phyloP scores from a whole-genome alignment of 2,888 invertebrate genomes.

The Nomada goodeniana region DNA sequence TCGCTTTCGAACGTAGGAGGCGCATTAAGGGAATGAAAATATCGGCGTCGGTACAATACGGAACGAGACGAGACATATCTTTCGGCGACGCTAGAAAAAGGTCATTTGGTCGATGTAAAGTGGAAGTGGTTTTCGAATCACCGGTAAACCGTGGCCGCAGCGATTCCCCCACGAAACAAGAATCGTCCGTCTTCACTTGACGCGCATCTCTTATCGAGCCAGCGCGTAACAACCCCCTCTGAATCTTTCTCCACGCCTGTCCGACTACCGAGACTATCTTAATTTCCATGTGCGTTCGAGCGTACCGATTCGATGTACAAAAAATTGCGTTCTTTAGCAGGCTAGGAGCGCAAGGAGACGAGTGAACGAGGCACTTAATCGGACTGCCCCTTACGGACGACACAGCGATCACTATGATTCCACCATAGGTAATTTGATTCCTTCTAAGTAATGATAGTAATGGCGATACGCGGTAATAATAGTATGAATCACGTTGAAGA shows the following conservation, averaged over 20 bases:
- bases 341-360: conserved; percentile 71
- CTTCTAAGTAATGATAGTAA: neutral
- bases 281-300: conserved; percentile 42
- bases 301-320: conserved; percentile 33
- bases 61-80: conserved; percentile 28
- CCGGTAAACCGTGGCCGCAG: conserved; percentile 26
- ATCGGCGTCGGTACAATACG: conserved; percentile 21
- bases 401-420: conserved; percentile 80
- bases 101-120: conserved; percentile 39
- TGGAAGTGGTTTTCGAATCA: conserved; percentile 14
- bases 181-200: conserved; percentile 6
- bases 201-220: conserved; percentile 40
- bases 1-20: conserved; percentile 30
- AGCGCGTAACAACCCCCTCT: neutral
- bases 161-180: conserved; percentile 40
- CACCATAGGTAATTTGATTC: conserved; percentile 73
- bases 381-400: conserved; percentile 73
- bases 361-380: conserved; percentile 58
- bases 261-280: conserved; percentile 7
- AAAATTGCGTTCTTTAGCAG: conserved; percentile 61
- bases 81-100: conserved; percentile 44
- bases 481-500: neutral
- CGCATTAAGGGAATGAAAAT: conserved; percentile 51
- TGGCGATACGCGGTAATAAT: neutral
- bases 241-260: neutral